Conservation (phyloP, 1,140 invertebrate species). For the Bombus waltoni region DNA sequence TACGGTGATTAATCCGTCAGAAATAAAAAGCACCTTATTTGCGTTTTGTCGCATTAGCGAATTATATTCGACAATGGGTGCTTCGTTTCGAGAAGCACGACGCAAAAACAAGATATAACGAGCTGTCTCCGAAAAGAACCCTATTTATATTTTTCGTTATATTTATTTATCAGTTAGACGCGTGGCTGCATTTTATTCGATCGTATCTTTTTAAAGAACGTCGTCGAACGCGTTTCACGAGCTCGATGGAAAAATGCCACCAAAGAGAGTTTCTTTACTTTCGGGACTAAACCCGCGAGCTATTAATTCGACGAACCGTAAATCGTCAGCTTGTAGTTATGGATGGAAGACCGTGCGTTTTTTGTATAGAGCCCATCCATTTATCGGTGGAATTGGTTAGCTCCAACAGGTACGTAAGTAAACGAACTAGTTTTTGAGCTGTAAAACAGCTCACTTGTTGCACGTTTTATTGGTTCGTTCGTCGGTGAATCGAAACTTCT, state of each 20-base stretch:
- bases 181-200: neutral
- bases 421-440: neutral
- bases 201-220: neutral
- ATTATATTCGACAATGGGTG: too few relatives aligned
- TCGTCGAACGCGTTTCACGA: neutral
- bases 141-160: neutral
- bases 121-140: neutral
- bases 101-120: too few relatives aligned
- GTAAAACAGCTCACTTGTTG: neutral
- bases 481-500: too few relatives aligned
- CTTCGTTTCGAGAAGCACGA: too few relatives aligned
- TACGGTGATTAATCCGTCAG: neutral
- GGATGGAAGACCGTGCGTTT: neutral
- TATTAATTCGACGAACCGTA: neutral
- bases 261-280: neutral
- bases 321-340: neutral
- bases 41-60: neutral
- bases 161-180: neutral
- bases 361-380: neutral
- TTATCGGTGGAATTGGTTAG: neutral
- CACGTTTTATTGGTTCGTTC: neutral
- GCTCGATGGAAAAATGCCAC: neutral
- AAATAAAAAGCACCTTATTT: neutral
- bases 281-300: neutral
- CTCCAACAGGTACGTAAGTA: neutral